Evolutionary conservation across 2,888 invertebrate genomes (phyloP), one percentile per base, ranked within the genome.

Genomic region (Sicus ferrugineus): DNA sequence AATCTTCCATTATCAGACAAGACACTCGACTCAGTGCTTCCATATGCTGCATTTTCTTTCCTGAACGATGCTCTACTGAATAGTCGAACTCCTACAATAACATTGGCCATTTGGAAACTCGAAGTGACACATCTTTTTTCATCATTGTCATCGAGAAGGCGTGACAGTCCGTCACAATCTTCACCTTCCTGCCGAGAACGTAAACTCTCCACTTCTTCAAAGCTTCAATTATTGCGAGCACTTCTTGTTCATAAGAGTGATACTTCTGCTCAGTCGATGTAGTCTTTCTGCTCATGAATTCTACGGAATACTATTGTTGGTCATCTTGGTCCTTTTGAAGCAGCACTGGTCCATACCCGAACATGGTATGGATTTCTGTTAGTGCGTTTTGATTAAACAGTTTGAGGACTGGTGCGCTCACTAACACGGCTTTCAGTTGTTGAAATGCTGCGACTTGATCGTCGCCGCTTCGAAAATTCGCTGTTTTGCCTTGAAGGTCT

Each of bases 181-280:
- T 74, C 7, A 73, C 9, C 42, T 69, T 68, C 1, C 72, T 67
- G 4, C 74, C 74, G 28, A 71, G 23, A 1, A 73, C 23, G n/a
- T 69, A 73, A 5, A 75, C 48, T 2, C 77, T 59, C 73, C 77
- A 79, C 61, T 76, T 79, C 46, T 74, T 75, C 11, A 77, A 31
- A 0, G 77, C 74, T 34, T 67, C 69, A 3, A 77, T 69, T 14
- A 80, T 71, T 0, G 77, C 78, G 1, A 79, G 61, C 2, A 74
- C 75, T 66, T 79, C 77, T 9, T 63, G 38, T 58, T 77, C 77
- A 26, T 80, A 78, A 73, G 72, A 72, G 31, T 52, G 66, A 46
- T 72, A 71, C n/a, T 70, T 73, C 67, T 74, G 64, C 48, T 75
- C 72, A 11, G 19, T 9, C 0, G 50, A 30, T 3, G 56, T 70